Evolutionary conservation across 2,888 invertebrate genomes (phyloP), one percentile per base, ranked within the genome.

Genomic region (Microdon myrmicae): DNA sequence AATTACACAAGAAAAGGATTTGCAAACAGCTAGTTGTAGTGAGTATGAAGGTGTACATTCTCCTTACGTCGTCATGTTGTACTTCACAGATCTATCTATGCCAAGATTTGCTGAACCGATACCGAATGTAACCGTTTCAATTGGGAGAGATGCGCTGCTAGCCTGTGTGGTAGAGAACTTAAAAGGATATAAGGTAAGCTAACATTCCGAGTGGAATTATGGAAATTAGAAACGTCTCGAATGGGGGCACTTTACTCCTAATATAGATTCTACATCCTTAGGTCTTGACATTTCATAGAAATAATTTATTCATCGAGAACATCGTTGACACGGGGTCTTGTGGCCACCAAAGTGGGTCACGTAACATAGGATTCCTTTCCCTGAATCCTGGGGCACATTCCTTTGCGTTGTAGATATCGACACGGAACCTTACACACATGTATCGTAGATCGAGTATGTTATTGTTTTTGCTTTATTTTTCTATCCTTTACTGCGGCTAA

Each of bases 161-260:
- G 90, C 92, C 49, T 94, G 94, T 79, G 90, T 92, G 71, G 92
- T 94, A 51, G 92, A 94, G 81, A 93, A 94, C 82, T 85, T 94
- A 60, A 86, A 89, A 74, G 87, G 86, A 69, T 94, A 89, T 79
- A 92, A 93, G 88, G 94, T 92, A 83, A 82, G 78, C 74, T 37
- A 25, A 31, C 38, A 26, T 20, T 32, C 22, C 28, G 28, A 6
- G 23, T 9, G 9, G 17, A 22, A 3, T 25, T 44, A 61, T 55
- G 55, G 19, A 64, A 51, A 64, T 56, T 56, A 51, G 56, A 56
- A 56, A 56, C 51, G 56, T 64, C 56, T 47, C n/a, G n/a, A n/a
- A n/a, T n/a, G n/a, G n/a, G n/a, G n/a, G n/a, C n/a, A n/a, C n/a
- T n/a, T n/a, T n/a, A n/a, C n/a, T n/a, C n/a, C n/a, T n/a, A n/a